Base-by-base conservation (phyloP, 1,140 invertebrate genomes). In the Drosophila carrolli region DNA sequence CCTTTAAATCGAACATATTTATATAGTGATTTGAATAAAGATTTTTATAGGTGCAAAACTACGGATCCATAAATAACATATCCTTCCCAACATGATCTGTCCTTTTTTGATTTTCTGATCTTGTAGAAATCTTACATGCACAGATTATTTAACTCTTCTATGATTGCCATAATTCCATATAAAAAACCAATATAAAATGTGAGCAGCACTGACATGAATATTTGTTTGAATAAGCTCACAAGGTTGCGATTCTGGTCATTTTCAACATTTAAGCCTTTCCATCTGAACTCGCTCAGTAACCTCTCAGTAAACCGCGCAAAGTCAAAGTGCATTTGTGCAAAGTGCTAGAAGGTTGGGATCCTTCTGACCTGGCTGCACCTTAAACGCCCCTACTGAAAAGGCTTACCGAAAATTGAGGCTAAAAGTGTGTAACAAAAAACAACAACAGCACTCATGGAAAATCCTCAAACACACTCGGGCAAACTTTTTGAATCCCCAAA, bases 401-500 rank as follows among this genome's bases (percentile, higher is more conserved):
- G 73, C 60, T 61, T 67, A 59, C 47, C 53, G 29, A 50, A 55
- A 43, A 32, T 44, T 35, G 13, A 19, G 38, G 41, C 35, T 55
- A 9, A 57, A 62, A 35, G 43, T 53, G 29, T 50, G 29, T 14
- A 63, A 43, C 41, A 58, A 59, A 55, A 50, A 81, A 60, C 37
- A 59, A 72, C 23, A 32, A 32, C 29, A 32, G 1, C 46, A 68
- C 65, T 10, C 47, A 29, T 4, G 19, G 9, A 53, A 46, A 67
- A 47, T 53, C 10, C 59, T 14, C 63, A 41, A 46, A 47, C 68
- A 58, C 51, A 55, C 19, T 32, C 16, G n/a, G 48, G 29, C 35
- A 38, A 70, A 47, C 47, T 62, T 83, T 78, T 53, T 29, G 16
- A 43, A 59, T 41, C 50, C 23, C 37, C 56, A 38, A 11, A 38